phyloP scores from a whole-genome alignment of 1,140 invertebrate genomes.

The Catajapyx aquilonaris region DNA sequence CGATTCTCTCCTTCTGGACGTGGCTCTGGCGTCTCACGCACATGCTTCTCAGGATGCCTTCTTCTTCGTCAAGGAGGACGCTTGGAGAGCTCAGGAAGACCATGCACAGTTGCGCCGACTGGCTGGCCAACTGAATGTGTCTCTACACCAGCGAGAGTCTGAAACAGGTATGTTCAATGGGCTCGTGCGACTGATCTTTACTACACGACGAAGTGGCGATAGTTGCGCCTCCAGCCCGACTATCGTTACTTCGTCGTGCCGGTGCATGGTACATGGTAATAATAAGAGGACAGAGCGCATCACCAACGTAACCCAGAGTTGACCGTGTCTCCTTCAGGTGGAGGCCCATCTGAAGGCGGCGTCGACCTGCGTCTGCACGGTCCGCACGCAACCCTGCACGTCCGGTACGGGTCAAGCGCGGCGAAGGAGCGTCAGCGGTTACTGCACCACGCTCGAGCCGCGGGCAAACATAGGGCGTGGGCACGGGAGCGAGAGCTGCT shows the following conservation, averaged over 20 bases:
- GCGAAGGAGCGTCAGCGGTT: slow-evolving; percentile 71
- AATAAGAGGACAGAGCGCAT: too few species aligned
- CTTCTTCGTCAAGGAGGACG: slow-evolving; percentile 84
- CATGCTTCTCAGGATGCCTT: slow-evolving; percentile 79
- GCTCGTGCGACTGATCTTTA: too few species aligned
- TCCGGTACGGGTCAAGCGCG: slow-evolving; percentile 63
- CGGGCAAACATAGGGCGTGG: slow-evolving; percentile 78
- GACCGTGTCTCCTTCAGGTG: too few species aligned
- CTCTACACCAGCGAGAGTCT: not conserved
- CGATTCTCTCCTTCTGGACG: slow-evolving; percentile 63
- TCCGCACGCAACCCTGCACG: slow-evolving; percentile 17
- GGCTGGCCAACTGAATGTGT: slow-evolving; percentile 21
- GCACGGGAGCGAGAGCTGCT: slow-evolving; percentile 65
- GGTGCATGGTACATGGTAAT: too few species aligned
- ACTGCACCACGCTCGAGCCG: slow-evolving; percentile 64
- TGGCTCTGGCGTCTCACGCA: slow-evolving; percentile 72
- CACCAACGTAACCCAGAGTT: too few species aligned
- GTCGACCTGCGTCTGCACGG: slow-evolving; percentile 7
- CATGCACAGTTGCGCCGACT: slow-evolving; percentile 66
- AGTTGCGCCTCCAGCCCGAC: too few species aligned
- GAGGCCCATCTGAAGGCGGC: slow-evolving; percentile 4
- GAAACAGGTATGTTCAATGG: too few species aligned
- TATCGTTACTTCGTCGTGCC: too few species aligned
- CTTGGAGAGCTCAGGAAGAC: slow-evolving; percentile 69
- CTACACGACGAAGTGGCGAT: too few species aligned